Conservation (phyloP, 2,888 invertebrate genomes). For the Ceriagrion tenellum region DNA sequence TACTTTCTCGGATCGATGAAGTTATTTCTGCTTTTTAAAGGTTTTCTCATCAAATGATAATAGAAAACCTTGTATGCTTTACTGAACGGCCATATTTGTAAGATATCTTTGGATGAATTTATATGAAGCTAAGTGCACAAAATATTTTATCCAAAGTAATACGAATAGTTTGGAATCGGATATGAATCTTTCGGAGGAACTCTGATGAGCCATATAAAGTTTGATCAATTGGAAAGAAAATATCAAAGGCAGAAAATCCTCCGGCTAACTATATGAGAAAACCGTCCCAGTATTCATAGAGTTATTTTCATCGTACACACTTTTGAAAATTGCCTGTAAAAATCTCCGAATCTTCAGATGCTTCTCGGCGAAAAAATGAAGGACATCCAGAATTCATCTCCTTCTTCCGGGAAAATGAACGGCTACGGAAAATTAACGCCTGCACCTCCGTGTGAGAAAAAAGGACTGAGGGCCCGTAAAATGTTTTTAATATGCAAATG, state of each 20-base stretch:
- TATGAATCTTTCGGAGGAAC: too few species aligned
- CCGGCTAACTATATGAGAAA: neutral
- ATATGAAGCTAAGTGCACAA: too few species aligned
- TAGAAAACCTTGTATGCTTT: too few species aligned
- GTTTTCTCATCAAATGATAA: too few species aligned
- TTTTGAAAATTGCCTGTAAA: neutral
- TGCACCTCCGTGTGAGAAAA: neutral
- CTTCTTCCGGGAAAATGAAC: neutral
- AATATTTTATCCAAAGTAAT: too few species aligned
- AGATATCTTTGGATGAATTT: too few species aligned
- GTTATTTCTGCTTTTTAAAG: too few species aligned
- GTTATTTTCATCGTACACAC: neutral
- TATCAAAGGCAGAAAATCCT: neutral
- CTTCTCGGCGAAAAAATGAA: neutral
- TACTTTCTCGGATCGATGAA: too few species aligned
- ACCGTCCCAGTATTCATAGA: neutral
- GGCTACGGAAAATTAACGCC: neutral
- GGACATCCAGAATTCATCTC: neutral
- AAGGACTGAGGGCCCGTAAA: neutral
- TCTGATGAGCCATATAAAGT: too few species aligned
- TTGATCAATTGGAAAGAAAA: neutral
- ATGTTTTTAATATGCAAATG: conserved; percentile 32
- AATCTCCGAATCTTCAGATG: neutral
- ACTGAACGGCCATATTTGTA: too few species aligned
- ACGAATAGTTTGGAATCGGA: too few species aligned